These are phyloP conservation scores for Hybos culiciformis DNA, from an alignment of 2,888 invertebrate species.

Conservation along the genomic window DNA sequence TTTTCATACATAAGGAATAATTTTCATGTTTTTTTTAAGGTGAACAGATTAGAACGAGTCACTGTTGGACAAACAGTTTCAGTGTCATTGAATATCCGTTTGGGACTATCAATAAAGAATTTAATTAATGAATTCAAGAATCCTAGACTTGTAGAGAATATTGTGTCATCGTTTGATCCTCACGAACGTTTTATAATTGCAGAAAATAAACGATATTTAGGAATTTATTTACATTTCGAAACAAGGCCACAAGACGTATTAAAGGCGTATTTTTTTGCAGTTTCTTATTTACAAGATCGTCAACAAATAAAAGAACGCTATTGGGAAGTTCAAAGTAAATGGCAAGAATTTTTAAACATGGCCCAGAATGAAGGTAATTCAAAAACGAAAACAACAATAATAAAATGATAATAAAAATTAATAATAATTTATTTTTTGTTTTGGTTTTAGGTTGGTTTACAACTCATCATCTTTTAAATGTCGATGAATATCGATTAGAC, in stretches of 20 bases:
- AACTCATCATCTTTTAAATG: constrained; percentile 41
- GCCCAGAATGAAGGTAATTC: constrained; percentile 35
- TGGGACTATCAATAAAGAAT: constrained; percentile 32
- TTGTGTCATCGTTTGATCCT: constrained; percentile 35
- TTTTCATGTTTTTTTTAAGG: constrained; percentile 15
- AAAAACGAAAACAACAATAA: not conserved
- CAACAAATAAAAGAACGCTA: constrained; percentile 36
- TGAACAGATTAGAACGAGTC: constrained; percentile 59
- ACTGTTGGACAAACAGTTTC: constrained; percentile 42
- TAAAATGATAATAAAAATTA: not conserved
- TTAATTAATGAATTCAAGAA: constrained; percentile 32
- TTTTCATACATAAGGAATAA: not conserved
- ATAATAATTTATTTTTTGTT: not conserved
- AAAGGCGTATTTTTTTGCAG: constrained; percentile 35
- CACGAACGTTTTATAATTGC: constrained; percentile 35
- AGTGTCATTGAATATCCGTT: constrained; percentile 29
- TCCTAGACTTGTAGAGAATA: constrained; percentile 31
- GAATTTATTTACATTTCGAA: constrained; percentile 35
- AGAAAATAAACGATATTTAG: constrained; percentile 30
- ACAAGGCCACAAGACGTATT: constrained; percentile 33
- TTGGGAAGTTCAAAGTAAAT: constrained; percentile 39
- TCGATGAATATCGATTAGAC: constrained; percentile 45
- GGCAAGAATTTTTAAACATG: constrained; percentile 35
- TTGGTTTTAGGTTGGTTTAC: constrained; percentile 44
- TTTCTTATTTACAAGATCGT: constrained; percentile 35